Conservation (phyloP, 2,113 vertebrate species). For the Corythaeola cristata region DNA sequence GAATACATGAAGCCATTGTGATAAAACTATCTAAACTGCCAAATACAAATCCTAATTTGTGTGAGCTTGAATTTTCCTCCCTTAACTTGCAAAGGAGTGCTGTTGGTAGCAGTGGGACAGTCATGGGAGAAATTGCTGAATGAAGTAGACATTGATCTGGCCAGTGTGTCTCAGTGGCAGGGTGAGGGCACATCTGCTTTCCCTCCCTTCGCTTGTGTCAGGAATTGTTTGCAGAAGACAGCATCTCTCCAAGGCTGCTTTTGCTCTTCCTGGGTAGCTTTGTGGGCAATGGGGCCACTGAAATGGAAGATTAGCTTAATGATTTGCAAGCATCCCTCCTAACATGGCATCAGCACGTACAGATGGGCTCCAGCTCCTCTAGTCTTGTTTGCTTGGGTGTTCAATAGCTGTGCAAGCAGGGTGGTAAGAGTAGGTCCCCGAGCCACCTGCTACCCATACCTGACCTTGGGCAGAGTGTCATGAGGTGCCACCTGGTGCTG, state of each 20-base stretch:
- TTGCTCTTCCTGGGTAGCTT: not conserved
- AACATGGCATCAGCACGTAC: rapidly evolving
- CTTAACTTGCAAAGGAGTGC: not conserved
- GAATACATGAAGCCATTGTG: not conserved
- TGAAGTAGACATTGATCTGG: not conserved
- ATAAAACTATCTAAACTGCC: not conserved
- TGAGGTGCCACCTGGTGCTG: not conserved
- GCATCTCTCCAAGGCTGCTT: not conserved
- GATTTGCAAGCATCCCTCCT: not conserved
- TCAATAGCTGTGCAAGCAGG: not conserved
- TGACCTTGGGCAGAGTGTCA: not conserved
- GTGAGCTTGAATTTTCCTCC: not conserved
- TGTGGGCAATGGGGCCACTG: not conserved
- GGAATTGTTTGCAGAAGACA: not conserved
- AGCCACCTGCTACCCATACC: not conserved
- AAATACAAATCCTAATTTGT: not conserved
- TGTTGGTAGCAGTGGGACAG: not conserved
- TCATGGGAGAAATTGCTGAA: not conserved
- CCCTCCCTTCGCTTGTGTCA: not conserved
- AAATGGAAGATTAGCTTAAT: not conserved
- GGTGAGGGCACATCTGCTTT: not conserved
- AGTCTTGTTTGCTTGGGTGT: not conserved
- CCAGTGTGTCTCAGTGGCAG: not conserved
- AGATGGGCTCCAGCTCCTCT: not conserved
- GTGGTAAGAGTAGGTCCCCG: not conserved